Evolutionary conservation across 2,113 vertebrate genomes (phyloP).

Genomic region (Pristiophorus japonicus): DNA sequence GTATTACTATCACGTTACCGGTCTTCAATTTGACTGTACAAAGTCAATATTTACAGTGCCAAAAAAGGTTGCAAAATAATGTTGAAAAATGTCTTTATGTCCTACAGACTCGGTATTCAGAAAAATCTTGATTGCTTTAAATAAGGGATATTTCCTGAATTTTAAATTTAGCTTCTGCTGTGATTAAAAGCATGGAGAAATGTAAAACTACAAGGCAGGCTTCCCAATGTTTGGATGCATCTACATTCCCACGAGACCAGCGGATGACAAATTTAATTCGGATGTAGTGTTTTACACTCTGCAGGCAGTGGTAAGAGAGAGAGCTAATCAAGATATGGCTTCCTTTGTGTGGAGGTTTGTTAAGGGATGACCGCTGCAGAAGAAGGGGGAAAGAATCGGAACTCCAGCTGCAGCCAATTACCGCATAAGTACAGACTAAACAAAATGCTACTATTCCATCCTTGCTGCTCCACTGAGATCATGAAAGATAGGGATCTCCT

Average conservation of each 20-base stretch:
- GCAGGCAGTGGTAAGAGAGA: conserved; percentile 66
- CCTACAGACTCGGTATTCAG: neutral
- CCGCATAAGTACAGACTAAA: conserved; percentile 49
- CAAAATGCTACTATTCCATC: conserved; percentile 42
- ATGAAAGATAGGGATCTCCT: conserved; percentile 39
- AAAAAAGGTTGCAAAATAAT: conserved; percentile 69
- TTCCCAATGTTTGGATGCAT: conserved; percentile 72
- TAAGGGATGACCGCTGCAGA: neutral
- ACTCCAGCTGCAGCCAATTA: conserved; percentile 49
- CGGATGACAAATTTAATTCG: conserved; percentile 81
- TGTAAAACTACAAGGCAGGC: conserved; percentile 61
- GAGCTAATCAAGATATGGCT: conserved; percentile 73
- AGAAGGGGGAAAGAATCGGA: neutral
- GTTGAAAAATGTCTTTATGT: conserved; percentile 61
- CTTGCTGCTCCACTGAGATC: conserved; percentile 32
- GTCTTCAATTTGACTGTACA: conserved; percentile 15
- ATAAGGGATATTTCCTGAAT: conserved; percentile 76
- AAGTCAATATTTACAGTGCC: conserved; percentile 65
- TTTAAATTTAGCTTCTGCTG: conserved; percentile 73
- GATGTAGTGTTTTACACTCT: conserved; percentile 73
- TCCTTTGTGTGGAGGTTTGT: conserved; percentile 58
- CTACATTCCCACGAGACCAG: conserved; percentile 72
- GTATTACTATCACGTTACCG: conserved; percentile 5
- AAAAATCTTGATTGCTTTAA: conserved; percentile 69
- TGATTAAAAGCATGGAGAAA: conserved; percentile 69